These are phyloP conservation scores for Andrena bicolor DNA, from an alignment of 2,888 invertebrate genomes.

Conservation along the genomic window DNA sequence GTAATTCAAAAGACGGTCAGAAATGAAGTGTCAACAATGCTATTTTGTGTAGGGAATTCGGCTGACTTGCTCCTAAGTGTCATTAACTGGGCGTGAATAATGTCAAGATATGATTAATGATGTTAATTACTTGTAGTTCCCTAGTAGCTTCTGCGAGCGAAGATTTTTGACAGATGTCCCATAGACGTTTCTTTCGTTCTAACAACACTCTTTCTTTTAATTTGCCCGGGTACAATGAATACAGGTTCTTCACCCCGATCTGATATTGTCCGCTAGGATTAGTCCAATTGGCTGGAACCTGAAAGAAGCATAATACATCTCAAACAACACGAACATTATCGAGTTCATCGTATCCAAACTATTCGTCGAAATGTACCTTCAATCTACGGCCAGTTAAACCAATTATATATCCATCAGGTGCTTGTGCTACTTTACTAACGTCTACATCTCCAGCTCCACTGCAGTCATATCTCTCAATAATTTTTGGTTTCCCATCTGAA, in stretches of 20 bases:
- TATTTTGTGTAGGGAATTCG: not conserved
- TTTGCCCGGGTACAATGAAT: constrained; percentile 94
- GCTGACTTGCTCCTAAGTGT: not conserved
- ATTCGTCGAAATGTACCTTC: constrained; percentile 87
- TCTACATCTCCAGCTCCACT: constrained; percentile 99
- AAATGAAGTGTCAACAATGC: not conserved
- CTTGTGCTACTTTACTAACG: constrained; percentile 91
- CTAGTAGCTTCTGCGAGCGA: constrained; percentile 92
- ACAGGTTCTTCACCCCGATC: constrained; percentile 94
- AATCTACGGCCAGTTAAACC: constrained; percentile 95
- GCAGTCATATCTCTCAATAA: constrained; percentile 97
- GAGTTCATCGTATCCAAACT: not conserved
- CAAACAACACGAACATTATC: constrained; percentile 27
- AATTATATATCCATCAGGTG: constrained; percentile 90
- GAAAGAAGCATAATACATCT: constrained; percentile 54
- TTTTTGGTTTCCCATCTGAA: constrained; percentile 95
- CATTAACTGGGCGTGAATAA: not conserved
- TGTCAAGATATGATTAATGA: constrained; percentile 21
- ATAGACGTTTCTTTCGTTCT: constrained; percentile 91
- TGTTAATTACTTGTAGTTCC: constrained; percentile 87
- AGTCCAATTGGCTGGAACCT: constrained; percentile 93
- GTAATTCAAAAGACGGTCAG: not conserved
- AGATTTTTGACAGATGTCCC: constrained; percentile 94
- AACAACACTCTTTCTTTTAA: constrained; percentile 93
- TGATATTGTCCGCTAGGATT: constrained; percentile 95